These are phyloP conservation scores for Cantharis flavilabris DNA, from an alignment of 2,888 invertebrate species.

Conservation along the genomic window DNA sequence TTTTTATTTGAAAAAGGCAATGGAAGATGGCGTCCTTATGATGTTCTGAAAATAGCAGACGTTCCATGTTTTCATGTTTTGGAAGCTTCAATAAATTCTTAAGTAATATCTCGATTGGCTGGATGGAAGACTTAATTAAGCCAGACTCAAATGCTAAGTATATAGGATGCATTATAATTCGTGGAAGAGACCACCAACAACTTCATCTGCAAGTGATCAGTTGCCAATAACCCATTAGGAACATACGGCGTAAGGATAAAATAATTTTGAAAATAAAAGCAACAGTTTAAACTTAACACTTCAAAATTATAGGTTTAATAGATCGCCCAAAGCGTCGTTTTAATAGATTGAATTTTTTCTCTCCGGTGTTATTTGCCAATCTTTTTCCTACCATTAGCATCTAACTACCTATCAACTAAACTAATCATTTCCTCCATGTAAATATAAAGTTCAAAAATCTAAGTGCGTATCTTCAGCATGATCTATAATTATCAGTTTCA, in stretches of 20 bases:
- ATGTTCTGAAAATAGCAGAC: conserved; percentile 5
- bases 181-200: background rate
- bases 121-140: background rate
- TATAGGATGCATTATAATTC: background rate
- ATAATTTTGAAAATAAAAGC: background rate
- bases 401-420: background rate
- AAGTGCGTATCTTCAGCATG: background rate
- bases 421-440: background rate
- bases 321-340: background rate
- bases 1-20: conserved; percentile 9
- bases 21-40: conserved; percentile 13
- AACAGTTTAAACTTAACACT: background rate
- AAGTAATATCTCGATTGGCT: background rate
- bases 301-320: background rate
- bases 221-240: background rate
- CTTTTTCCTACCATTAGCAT: background rate
- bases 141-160: background rate
- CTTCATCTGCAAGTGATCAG: background rate
- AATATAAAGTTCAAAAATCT: background rate
- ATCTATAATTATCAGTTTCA: background rate
- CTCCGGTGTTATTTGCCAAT: background rate
- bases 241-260: background rate
- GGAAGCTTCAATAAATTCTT: background rate
- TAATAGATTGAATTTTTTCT: background rate
- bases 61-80: background rate